phyloP scores from a whole-genome alignment of 2,888 invertebrate species.

The Clitarchus hookeri region DNA sequence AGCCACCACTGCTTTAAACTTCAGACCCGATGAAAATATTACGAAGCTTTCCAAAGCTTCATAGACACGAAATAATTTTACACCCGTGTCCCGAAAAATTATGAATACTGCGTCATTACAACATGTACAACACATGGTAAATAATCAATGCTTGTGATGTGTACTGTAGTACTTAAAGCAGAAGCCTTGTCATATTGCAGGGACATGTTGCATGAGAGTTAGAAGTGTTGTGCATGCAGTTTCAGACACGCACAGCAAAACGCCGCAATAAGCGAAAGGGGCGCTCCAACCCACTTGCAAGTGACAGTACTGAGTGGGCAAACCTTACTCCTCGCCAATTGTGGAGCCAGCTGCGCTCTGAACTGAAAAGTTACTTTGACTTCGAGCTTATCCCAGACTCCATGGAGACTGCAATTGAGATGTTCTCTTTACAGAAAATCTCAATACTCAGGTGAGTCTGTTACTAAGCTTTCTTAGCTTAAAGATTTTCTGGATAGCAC shows the following conservation, averaged over 20 bases:
- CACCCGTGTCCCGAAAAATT: too few species aligned
- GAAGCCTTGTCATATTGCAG: too few species aligned
- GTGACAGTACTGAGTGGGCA: slow-evolving; percentile 81
- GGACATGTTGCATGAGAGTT: background rate
- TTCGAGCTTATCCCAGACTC: slow-evolving; percentile 81
- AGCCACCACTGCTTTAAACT: too few species aligned
- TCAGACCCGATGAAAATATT: too few species aligned
- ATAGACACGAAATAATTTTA: too few species aligned
- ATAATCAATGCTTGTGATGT: too few species aligned
- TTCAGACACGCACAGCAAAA: slow-evolving; percentile 62
- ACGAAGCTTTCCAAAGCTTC: too few species aligned
- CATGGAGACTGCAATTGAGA: slow-evolving; percentile 76
- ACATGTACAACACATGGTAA: too few species aligned
- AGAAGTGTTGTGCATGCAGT: slow-evolving; percentile 48
- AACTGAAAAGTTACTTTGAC: slow-evolving; percentile 86
- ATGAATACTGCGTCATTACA: too few species aligned
- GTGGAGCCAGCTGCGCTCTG: slow-evolving; percentile 86
- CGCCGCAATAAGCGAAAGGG: slow-evolving; percentile 63
- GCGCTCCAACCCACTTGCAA: slow-evolving; percentile 57
- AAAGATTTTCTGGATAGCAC: too few species aligned
- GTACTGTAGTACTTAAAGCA: too few species aligned
- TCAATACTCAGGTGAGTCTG: slow-evolving; percentile 69
- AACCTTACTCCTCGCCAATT: slow-evolving; percentile 81
- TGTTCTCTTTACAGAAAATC: slow-evolving; percentile 84
- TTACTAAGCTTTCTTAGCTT: too few species aligned